Evolutionary conservation across 2,113 vertebrate genomes (phyloP).

Genomic region (Cochlearius cochlearius): DNA sequence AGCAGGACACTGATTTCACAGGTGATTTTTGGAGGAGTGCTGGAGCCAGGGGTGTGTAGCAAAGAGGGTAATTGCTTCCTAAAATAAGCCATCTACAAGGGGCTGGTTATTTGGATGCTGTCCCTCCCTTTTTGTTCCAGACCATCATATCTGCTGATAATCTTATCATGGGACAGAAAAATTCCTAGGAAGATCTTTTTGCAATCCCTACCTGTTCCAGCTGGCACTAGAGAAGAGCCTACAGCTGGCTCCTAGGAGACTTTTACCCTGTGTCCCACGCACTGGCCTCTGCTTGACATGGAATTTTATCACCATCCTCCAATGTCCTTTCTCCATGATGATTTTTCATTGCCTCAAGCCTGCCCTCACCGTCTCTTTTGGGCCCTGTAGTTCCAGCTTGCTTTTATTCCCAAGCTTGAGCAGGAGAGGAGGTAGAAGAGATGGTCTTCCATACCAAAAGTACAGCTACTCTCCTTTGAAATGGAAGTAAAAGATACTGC

Average conservation of each 20-base stretch:
- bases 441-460: not conserved
- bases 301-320: not conserved
- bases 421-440: not conserved
- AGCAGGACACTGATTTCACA: not conserved
- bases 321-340: not conserved
- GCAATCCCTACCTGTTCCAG: not conserved
- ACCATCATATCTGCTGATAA: not conserved
- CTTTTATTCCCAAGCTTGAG: not conserved
- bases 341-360: not conserved
- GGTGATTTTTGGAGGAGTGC: fast-evolving
- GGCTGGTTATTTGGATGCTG: not conserved
- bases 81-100: not conserved
- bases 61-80: not conserved
- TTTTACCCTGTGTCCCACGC: not conserved
- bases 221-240: not conserved
- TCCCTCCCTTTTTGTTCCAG: not conserved
- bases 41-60: not conserved
- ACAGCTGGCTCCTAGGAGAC: not conserved
- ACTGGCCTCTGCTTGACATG: not conserved
- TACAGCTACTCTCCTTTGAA: not conserved
- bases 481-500: not conserved
- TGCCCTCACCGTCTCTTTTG: not conserved
- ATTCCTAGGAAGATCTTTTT: not conserved
- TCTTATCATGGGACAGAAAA: not conserved
- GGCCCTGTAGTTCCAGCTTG: not conserved